These are phyloP conservation scores for Papilio polytes DNA, from an alignment of 1,140 invertebrate species.

Conservation along the genomic window DNA sequence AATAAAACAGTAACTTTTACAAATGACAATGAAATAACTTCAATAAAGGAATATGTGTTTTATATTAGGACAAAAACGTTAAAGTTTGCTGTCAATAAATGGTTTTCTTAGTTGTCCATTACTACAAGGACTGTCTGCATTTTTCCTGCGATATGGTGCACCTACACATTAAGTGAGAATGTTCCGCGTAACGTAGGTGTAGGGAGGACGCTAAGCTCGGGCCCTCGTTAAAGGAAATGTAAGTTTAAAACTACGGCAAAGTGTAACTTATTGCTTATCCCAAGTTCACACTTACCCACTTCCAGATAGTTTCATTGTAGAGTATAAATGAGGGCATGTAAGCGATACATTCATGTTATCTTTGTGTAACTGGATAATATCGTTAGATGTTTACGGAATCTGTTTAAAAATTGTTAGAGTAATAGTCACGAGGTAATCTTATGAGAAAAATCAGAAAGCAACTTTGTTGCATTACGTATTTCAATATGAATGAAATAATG, in stretches of 20 bases:
- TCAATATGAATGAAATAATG: no score
- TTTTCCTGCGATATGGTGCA: background rate
- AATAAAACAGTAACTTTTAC: no score
- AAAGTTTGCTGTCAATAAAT: no score
- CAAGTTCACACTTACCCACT: background rate
- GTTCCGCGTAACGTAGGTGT: slow-evolving; percentile 2
- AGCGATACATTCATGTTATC: background rate
- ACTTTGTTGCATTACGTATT: no score
- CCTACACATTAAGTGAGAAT: slow-evolving; percentile 12
- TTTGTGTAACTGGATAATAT: background rate
- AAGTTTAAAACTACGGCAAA: slow-evolving; percentile 29
- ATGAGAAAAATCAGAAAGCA: no score
- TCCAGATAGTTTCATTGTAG: background rate
- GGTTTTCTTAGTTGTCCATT: background rate
- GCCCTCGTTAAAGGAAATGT: slow-evolving; percentile 32
- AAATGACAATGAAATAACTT: no score
- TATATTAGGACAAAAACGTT: no score
- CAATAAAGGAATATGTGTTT: no score
- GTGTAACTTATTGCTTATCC: slow-evolving; percentile 15
- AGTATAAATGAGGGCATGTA: background rate
- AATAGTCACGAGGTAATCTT: no score
- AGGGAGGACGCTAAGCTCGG: slow-evolving; percentile 20
- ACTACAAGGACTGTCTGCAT: background rate
- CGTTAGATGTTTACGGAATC: background rate
- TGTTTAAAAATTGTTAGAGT: background rate